phyloP scores from a whole-genome alignment of 2,113 vertebrate species.

The Deroptyus accipitrinus region DNA sequence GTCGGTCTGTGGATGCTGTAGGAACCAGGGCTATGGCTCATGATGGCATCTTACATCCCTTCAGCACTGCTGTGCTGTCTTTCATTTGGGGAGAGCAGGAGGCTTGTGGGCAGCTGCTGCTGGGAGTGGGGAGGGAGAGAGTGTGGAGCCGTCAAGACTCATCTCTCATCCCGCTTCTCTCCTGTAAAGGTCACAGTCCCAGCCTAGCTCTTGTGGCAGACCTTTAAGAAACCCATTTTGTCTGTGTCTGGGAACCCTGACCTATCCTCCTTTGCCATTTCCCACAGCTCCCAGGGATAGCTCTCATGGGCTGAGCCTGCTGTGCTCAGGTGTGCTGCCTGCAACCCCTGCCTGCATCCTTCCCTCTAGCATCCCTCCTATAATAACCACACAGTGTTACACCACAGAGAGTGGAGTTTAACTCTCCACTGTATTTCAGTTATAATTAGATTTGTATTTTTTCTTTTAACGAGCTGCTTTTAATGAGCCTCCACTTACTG shows the following conservation, averaged over 20 bases:
- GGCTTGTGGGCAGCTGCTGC: background rate
- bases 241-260: slow-evolving; percentile 45
- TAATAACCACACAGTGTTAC: background rate
- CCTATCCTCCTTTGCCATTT: slow-evolving; percentile 53
- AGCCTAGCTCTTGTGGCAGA: slow-evolving; percentile 36
- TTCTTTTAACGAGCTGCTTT: slow-evolving; percentile 46
- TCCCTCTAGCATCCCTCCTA: background rate
- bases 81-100: background rate
- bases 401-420: background rate
- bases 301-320: background rate
- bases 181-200: slow-evolving; percentile 60
- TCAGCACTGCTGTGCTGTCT: background rate
- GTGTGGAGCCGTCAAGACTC: background rate
- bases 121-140: background rate
- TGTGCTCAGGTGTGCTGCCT: background rate
- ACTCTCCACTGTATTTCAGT: slow-evolving; percentile 47
- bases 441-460: slow-evolving; percentile 60
- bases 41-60: background rate
- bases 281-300: background rate
- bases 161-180: background rate
- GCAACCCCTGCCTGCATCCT: background rate
- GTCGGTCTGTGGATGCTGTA: background rate
- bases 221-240: slow-evolving; percentile 51
- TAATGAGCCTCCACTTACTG: slow-evolving; percentile 57
- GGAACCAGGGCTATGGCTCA: background rate